These are phyloP conservation scores for Magallana ariakensis DNA, from an alignment of 1,140 invertebrate species.

Conservation along the genomic window DNA sequence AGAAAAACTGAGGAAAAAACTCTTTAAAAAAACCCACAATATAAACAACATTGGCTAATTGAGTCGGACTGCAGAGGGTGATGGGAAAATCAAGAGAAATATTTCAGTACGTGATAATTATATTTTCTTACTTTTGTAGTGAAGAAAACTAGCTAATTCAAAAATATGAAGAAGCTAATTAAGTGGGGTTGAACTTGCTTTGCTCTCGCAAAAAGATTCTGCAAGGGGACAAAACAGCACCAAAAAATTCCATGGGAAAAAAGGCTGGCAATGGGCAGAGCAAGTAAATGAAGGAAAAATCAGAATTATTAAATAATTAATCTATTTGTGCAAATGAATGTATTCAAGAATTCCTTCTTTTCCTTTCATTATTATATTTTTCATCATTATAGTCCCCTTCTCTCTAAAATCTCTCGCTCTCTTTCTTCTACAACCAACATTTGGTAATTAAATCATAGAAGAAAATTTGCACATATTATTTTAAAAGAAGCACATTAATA, in stretches of 20 bases:
- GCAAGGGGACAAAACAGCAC: background rate
- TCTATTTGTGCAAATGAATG: too few species aligned
- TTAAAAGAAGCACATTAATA: too few species aligned
- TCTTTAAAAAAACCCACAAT: background rate
- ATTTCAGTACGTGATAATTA: slow-evolving; percentile 17
- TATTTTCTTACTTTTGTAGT: slow-evolving; percentile 37
- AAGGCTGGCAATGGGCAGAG: background rate
- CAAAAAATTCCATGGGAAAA: slow-evolving; percentile 13
- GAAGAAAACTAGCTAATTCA: slow-evolving; percentile 34
- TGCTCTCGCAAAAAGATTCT: background rate
- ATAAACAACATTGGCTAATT: slow-evolving; percentile 24
- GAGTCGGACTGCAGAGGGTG: background rate
- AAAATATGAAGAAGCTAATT: slow-evolving; percentile 32
- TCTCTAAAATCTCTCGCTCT: too few species aligned
- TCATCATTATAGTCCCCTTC: too few species aligned
- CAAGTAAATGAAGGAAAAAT: background rate
- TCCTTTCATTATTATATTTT: too few species aligned
- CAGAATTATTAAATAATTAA: too few species aligned
- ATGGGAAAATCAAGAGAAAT: background rate
- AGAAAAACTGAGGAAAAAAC: background rate
- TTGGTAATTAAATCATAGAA: too few species aligned
- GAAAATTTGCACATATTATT: too few species aligned
- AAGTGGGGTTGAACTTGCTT: slow-evolving; percentile 9
- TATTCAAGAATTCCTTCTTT: too few species aligned
- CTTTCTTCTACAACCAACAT: too few species aligned